Percentiles rank a stretch among this genome's conserved stretches.
Evolutionary conservation across 2,888 invertebrate species (phyloP).

Genomic region (Eudasyphora cyanicolor): DNA sequence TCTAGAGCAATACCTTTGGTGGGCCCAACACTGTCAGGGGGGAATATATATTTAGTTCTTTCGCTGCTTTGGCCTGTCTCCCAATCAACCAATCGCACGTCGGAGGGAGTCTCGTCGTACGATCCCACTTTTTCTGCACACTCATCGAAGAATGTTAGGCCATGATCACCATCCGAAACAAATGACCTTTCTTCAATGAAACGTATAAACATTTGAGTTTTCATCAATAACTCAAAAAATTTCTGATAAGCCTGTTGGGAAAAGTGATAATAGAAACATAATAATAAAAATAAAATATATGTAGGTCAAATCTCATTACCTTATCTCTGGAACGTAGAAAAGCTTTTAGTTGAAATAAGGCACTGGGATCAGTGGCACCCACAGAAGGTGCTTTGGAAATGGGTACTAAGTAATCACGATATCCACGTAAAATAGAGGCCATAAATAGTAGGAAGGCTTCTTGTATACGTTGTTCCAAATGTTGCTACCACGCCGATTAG

Average conservation of each 20-base stretch:
- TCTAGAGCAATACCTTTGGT: slow-evolving; percentile 58
- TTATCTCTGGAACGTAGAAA: slow-evolving; percentile 95
- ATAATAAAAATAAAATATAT: background rate
- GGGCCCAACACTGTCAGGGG: slow-evolving; percentile 87
- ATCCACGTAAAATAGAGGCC: slow-evolving; percentile 94
- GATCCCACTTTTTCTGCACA: slow-evolving; percentile 90
- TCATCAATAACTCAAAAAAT: slow-evolving; percentile 93
- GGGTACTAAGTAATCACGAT: slow-evolving; percentile 92
- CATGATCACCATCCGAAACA: slow-evolving; percentile 98
- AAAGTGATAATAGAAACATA: background rate
- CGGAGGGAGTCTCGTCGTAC: slow-evolving; percentile 81
- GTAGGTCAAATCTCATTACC: slow-evolving; percentile 76
- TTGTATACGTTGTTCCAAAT: slow-evolving; percentile 95
- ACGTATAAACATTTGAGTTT: slow-evolving; percentile 98
- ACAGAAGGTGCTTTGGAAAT: slow-evolving; percentile 96
- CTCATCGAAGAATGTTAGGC: slow-evolving; percentile 97
- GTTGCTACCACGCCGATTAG: slow-evolving; percentile 84
- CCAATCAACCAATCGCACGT: slow-evolving; percentile 88
- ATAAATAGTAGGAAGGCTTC: slow-evolving; percentile 98
- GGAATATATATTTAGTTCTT: slow-evolving; percentile 95
- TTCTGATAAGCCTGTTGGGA: slow-evolving; percentile 85
- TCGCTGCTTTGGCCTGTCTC: slow-evolving; percentile 91
- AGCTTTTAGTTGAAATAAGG: slow-evolving; percentile 95
- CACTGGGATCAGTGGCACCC: slow-evolving; percentile 96
- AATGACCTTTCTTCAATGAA: slow-evolving; percentile 99